Evolutionary conservation across 2,888 invertebrate species (phyloP), one percentile per base, ranked within the genome.

Genomic region (Taenaris catops): DNA sequence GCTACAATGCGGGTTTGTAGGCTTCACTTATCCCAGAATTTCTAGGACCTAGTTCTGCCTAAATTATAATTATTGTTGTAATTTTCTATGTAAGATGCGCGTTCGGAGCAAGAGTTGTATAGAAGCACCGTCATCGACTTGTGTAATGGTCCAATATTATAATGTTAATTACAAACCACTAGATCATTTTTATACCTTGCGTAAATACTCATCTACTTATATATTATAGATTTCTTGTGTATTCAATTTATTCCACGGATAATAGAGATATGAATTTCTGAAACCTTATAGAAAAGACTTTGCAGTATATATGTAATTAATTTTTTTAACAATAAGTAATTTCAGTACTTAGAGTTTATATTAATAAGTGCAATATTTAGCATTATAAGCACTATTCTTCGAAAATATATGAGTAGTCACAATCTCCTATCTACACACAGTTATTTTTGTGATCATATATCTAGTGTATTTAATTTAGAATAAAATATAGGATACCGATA

Each of bases 41-140:
- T n/a, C n/a, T n/a, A n/a, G 53, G 53, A 52, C 52, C 52, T 53
- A 53, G 53, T 37, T 48, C 40, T 51, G 48, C 53, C 50, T 50
- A 44, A 9, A 14, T 14, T 29, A 25, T 38, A 31, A 18, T 28
- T 29, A 36, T 19, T 23, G 10, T 11, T 16, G 20, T 37, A 18
- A 29, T 23, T 36, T 19, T 34, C 31, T 20, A 31, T 26, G 24
- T 27, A 27, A 32, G 20, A 29, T 34, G 18, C 27, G 27, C 18
- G 27, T 19, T 11, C n/a, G n/a, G n/a, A n/a, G n/a, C n/a, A n/a
- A n/a, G n/a, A n/a, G n/a, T n/a, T n/a, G n/a, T n/a, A n/a, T 19
- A 10, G 9, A 18, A 17, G 23, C 11, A 18, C 25, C 6, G 18
- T 17, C 34, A 32, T 25, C 24, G 29, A 29, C 31, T 42, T 31